Conservation (phyloP, 2,113 vertebrate genomes). For the Apteryx mantelli region DNA sequence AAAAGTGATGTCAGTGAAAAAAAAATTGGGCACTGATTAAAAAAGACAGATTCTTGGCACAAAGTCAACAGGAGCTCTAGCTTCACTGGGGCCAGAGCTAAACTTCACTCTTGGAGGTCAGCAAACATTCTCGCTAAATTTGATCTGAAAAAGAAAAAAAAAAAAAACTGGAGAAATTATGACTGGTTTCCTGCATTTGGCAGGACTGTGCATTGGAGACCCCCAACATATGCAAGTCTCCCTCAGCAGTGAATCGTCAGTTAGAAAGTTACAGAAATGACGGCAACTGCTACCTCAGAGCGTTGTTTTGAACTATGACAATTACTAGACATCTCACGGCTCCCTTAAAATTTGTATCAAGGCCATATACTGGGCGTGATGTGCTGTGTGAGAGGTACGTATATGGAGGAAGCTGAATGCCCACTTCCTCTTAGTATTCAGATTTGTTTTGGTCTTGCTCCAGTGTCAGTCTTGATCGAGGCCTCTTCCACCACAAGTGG, state of each 20-base stretch:
- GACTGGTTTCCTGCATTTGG: neutral
- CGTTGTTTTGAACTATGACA: neutral
- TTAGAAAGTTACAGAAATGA: rapidly evolving
- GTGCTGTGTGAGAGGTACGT: constrained; percentile 27
- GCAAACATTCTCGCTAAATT: neutral
- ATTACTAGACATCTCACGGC: neutral
- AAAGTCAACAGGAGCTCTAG: neutral
- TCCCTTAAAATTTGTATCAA: constrained; percentile 12
- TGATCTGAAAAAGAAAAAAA: neutral
- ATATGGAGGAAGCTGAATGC: constrained; percentile 61
- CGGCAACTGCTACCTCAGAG: neutral
- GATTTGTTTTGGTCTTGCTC: constrained; percentile 43
- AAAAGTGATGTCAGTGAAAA: neutral
- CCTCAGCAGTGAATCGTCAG: neutral
- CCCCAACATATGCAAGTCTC: neutral
- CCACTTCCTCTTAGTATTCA: constrained; percentile 66
- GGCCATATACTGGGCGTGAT: constrained; percentile 7
- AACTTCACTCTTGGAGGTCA: neutral
- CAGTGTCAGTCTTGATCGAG: constrained; percentile 24
- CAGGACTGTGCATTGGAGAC: neutral
- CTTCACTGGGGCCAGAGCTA: neutral
- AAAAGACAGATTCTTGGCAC: neutral
- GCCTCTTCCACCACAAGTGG: constrained; percentile 44
- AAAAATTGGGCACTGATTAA: neutral
- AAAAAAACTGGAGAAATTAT: neutral